phyloP scores from a whole-genome alignment of 2,888 invertebrate genomes.

The Panorpa germanica region DNA sequence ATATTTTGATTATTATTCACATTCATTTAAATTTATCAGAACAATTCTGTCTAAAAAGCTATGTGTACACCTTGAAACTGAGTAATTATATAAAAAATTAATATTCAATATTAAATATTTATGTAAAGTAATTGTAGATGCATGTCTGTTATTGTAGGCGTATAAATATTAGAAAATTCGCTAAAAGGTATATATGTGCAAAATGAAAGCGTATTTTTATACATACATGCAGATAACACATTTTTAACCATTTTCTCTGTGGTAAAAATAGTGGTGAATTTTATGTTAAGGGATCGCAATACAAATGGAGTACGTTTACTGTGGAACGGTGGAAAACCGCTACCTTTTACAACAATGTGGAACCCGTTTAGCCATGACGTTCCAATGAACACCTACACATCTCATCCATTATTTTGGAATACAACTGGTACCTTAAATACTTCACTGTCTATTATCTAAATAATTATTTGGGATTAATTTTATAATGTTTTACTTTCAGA shows the following conservation, averaged over 20 bases:
- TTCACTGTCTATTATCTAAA: slow-evolving; percentile 2
- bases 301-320: slow-evolving; percentile 54
- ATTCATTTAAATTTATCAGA: too few species aligned
- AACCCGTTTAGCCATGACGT: slow-evolving; percentile 67
- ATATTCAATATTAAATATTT: too few species aligned
- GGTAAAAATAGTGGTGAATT: slow-evolving; percentile 8
- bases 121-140: too few species aligned
- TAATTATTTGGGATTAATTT: slow-evolving; percentile 5
- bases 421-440: slow-evolving; percentile 30
- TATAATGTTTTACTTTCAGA: neutral
- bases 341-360: slow-evolving; percentile 55
- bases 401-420: slow-evolving; percentile 60
- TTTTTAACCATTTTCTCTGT: slow-evolving; percentile 1
- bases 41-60: too few species aligned
- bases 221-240: slow-evolving; percentile 3
- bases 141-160: too few species aligned
- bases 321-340: slow-evolving; percentile 56
- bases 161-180: too few species aligned
- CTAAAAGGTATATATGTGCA: too few species aligned
- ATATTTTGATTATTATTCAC: too few species aligned
- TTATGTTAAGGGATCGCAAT: slow-evolving; percentile 41
- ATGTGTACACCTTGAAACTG: too few species aligned
- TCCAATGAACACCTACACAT: slow-evolving; percentile 60
- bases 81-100: too few species aligned
- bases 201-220: too few species aligned